Evolutionary conservation across 2,797 vertebrate species (phyloP).

Genomic region (Chelon auratus): DNA sequence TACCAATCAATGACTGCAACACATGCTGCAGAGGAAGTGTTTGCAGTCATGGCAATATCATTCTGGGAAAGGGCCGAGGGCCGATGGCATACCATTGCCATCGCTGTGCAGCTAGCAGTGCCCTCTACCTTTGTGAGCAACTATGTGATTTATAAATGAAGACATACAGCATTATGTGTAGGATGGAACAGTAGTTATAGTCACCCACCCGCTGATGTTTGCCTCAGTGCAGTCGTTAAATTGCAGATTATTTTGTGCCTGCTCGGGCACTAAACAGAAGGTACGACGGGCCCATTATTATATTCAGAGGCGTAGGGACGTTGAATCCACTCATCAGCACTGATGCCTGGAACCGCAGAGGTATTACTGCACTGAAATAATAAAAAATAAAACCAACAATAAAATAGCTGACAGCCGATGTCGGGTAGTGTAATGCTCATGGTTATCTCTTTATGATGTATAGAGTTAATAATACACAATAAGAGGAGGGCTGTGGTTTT

Average conservation of each 20-base stretch:
- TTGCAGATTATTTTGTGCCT: slow-evolving; percentile 37
- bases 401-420: neutral
- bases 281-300: slow-evolving; percentile 36
- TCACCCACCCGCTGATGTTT: slow-evolving; percentile 8
- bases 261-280: slow-evolving; percentile 13
- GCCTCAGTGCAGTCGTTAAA: slow-evolving; percentile 22
- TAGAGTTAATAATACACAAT: slow-evolving; percentile 28
- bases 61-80: no score
- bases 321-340: slow-evolving; percentile 19
- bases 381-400: slow-evolving; percentile 16
- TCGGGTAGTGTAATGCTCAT: neutral
- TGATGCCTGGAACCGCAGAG: slow-evolving; percentile 23
- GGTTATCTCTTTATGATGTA: slow-evolving; percentile 21
- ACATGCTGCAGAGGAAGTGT: no score
- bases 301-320: slow-evolving; percentile 8
- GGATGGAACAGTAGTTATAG: slow-evolving; percentile 9
- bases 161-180: neutral
- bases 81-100: no score
- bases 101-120: neutral
- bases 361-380: slow-evolving; percentile 2
- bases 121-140: no score
- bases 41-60: no score
- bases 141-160: neutral
- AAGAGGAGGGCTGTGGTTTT: neutral
- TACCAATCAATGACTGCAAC: no score